phyloP scores from a whole-genome alignment of 2,113 vertebrate species.

The Neopipo cinnamomea region DNA sequence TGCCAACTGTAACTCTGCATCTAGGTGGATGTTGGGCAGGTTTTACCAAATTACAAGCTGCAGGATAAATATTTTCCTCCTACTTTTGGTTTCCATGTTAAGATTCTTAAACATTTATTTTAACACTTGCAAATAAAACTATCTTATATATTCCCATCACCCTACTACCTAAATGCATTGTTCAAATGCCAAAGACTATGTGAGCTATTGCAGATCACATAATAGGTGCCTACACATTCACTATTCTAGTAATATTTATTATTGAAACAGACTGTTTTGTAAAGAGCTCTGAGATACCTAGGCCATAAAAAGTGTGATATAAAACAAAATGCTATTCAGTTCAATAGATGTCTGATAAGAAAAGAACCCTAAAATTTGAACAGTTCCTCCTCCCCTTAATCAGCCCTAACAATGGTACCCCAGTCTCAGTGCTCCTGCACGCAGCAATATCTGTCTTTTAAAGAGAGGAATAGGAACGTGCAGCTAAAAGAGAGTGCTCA shows the following conservation, averaged over 20 bases:
- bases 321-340: conserved; percentile 64
- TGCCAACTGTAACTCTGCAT: not conserved
- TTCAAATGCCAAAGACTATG: conserved; percentile 11
- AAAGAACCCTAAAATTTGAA: conserved; percentile 67
- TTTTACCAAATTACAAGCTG: not conserved
- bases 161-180: conserved; percentile 6
- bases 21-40: not conserved
- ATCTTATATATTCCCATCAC: not conserved
- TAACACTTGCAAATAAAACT: conserved; percentile 2
- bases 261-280: conserved; percentile 45
- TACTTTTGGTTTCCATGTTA: not conserved
- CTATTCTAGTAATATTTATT: conserved; percentile 35
- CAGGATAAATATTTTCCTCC: conserved; percentile 17
- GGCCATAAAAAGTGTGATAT: conserved; percentile 45
- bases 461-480: conserved; percentile 56
- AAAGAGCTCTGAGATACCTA: conserved; percentile 51
- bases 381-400: conserved; percentile 56
- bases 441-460: conserved; percentile 36
- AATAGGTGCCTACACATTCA: conserved; percentile 50
- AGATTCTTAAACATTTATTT: conserved; percentile 21
- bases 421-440: conserved; percentile 26
- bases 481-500: conserved; percentile 23
- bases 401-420: conserved; percentile 61
- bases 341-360: conserved; percentile 59
- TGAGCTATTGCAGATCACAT: conserved; percentile 43